Base-by-base conservation (phyloP, 1,140 invertebrate species). In the Drosophila subobscura region DNA sequence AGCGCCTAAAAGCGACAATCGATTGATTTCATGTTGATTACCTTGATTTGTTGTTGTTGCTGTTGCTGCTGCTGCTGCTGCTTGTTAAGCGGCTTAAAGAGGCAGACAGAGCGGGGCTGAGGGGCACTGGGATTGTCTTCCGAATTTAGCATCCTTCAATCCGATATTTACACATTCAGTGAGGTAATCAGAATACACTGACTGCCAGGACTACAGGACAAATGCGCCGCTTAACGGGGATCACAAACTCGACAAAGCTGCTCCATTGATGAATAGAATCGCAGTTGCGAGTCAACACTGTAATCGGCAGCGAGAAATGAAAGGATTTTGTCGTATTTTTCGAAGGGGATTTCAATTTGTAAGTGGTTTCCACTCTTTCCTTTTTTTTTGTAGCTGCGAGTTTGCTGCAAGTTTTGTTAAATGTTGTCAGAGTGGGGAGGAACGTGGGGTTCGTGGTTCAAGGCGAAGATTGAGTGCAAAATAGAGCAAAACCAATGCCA, bases 21-120 rank as follows among this genome's bases (percentile, higher is more conserved):
- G 81, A 85, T 86, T 86, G 81, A 85, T 84, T 84, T 85, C 67
- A 84, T 70, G 80, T 79, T 84, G 77, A 86, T 88, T 86, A 86
- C 83, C 84, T 86, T 86, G 83, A 84, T 84, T 84, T 78, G 75
- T 76, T 56, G 53, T 45, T 72, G n/a, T 46, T 46, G 25, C 41
- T 29, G 20, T 3, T 22, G 55, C 14, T 20, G 20, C 2, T 22
- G 55, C 14, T 20, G 20, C 2, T 22, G 20, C 2, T 22, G 55
- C 14, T 20, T 4, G 60, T 22, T 77, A 77, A 71, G 65, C 66
- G 58, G 66, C 66, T 77, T 77, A 65, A 61, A 50, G 57, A 46
- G 33, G 8, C 33, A 37, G 33, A 4, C 33, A 37, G 33, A 10
- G 3, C 10, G 33, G 8, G 8, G 33, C 16, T 20, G 33, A 10